Evolutionary conservation across 2,797 vertebrate species (phyloP).

Genomic region (Taeniopygia guttata): DNA sequence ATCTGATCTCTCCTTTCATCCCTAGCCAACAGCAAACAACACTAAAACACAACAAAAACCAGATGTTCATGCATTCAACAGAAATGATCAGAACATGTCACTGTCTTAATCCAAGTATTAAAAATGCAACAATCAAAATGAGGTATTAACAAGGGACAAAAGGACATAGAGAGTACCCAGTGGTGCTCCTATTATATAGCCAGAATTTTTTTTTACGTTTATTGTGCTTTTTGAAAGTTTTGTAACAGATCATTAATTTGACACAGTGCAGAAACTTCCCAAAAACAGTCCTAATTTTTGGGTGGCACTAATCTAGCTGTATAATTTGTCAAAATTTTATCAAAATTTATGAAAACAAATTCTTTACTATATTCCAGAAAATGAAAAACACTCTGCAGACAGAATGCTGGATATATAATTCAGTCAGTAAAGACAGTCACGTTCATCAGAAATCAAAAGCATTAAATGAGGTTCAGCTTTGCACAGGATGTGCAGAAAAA

Average conservation of each 20-base stretch:
- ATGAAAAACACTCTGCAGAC: not conserved
- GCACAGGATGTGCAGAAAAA: not conserved
- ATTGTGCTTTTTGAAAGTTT: not conserved
- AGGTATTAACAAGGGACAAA: constrained; percentile 42
- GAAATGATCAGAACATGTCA: constrained; percentile 50
- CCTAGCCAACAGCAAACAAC: constrained; percentile 48
- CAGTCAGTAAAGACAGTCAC: not conserved
- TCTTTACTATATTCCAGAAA: not conserved
- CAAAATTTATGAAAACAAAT: constrained; percentile 6
- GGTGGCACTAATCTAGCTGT: not conserved
- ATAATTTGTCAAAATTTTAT: not conserved
- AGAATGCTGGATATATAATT: not conserved
- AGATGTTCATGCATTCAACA: constrained; percentile 25
- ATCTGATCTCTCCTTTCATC: constrained; percentile 53
- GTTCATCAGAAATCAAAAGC: constrained; percentile 6
- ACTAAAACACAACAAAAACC: constrained; percentile 36
- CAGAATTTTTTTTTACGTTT: not conserved
- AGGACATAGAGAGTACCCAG: not conserved
- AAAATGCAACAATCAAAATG: constrained; percentile 56
- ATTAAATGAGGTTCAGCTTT: not conserved
- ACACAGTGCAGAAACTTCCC: not conserved
- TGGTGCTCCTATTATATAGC: not conserved
- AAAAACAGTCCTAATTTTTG: not conserved
- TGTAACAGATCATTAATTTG: not conserved
- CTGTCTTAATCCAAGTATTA: constrained; percentile 52